Conservation (phyloP, 2,888 invertebrate species). For the Drosophila percnosoma region DNA sequence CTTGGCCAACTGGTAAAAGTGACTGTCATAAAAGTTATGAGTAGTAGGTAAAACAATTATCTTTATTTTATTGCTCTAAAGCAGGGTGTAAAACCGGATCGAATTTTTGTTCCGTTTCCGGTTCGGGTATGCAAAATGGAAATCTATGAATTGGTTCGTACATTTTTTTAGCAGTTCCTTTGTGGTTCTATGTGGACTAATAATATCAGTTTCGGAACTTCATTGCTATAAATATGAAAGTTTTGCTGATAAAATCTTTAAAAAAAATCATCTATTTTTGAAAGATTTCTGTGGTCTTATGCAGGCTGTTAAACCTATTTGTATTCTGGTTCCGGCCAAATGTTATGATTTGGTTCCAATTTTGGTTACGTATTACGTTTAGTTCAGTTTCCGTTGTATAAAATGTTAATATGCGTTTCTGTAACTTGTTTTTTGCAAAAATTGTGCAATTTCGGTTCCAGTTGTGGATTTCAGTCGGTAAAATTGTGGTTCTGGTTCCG, state of each 20-base stretch:
- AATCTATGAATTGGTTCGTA: background rate
- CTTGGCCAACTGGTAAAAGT: background rate
- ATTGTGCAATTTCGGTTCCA: background rate
- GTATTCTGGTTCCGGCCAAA: background rate
- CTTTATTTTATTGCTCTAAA: background rate
- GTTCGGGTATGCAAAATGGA: background rate
- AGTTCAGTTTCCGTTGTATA: no score
- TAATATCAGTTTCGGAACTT: background rate
- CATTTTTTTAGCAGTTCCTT: no score
- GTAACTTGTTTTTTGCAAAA: background rate
- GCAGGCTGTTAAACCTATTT: background rate
- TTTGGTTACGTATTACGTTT: no score
- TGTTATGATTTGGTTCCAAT: no score
- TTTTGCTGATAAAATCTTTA: background rate
- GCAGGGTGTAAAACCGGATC: background rate
- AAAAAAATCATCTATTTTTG: background rate
- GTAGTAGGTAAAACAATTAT: background rate
- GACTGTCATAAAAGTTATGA: constrained; percentile 14
- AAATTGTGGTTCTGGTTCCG: background rate
- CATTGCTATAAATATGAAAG: background rate
- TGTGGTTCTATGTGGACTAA: no score
- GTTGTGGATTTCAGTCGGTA: background rate
- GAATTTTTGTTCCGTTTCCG: background rate
- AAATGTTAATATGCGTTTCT: background rate
- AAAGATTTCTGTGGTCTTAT: background rate